Base-by-base conservation (phyloP, 2,113 vertebrate species). In the Callipepla californica region DNA sequence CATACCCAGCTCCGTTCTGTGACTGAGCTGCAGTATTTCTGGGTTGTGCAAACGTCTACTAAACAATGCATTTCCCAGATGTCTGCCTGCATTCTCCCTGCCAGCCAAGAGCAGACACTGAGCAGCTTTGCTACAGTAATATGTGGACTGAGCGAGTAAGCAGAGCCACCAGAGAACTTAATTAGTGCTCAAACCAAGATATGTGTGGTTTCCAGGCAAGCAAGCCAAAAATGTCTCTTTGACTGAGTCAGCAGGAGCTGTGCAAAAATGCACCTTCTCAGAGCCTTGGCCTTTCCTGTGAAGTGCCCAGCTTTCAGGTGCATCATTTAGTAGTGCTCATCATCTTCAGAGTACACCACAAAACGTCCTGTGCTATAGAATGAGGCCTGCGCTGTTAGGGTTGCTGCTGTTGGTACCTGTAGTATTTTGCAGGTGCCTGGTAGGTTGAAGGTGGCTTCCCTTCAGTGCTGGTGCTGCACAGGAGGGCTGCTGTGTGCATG, bases 211-310 rank as follows among this genome's bases (percentile, higher is more conserved):
- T 87, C 58, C 26, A 19, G 76, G 84, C 77, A 25, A 50, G 40
- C 2, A 6, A 76, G 36, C 74, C 83, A 62, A 23, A 55, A 78
- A 38, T 7, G 45, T 40, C 85, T 69, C 44, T 73, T 42, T 6
- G 50, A 18, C 62, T 76, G 81, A 86, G 67, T 88, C 91, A 93
- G 67, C 58, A 55, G 85, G 59, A 73, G 69, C 84, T 50, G n/a
- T 25, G 57, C 76, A 82, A 25, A 79, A 67, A 61, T 12, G 32
- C 4, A 2, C 36, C 77, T 89, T 40, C 73, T 82, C 57, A 38
- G 23, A 70, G 62, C 1, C 45, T 14, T 80, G 55, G 62, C 30
- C 40, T 48, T 40, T 16, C 5, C 82, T 70, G 11, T 2, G 0
- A 45, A 44, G 55, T 17, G 55, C 48, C 51, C 21, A 11, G 48